Percentiles rank a stretch among this genome's conserved stretches.
Evolutionary conservation across 2,888 invertebrate genomes (phyloP).

Genomic region (Tiliacea aurago): DNA sequence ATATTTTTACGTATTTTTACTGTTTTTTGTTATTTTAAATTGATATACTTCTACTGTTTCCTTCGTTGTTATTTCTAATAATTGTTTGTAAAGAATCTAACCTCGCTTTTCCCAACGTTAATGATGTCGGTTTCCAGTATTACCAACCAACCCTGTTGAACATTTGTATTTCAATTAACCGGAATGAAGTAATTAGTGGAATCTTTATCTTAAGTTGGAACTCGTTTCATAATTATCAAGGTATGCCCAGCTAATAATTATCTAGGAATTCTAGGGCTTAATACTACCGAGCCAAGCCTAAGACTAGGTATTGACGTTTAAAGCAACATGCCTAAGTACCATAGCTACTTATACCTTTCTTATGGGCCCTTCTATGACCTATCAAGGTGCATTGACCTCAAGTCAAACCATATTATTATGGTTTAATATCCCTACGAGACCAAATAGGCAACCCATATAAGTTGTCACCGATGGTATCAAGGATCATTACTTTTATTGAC

Average conservation of each 20-base stretch:
- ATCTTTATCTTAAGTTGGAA: constrained; percentile 9
- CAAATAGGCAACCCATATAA: constrained; percentile 6
- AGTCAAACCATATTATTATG: neutral
- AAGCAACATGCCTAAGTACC: neutral
- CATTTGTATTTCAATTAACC: neutral
- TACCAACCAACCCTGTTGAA: neutral
- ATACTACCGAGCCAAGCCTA: neutral
- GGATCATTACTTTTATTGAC: constrained; percentile 1
- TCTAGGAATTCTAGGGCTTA: constrained; percentile 1
- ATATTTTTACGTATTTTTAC: neutral
- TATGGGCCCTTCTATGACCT: neutral
- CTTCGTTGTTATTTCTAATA: neutral
- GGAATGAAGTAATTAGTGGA: neutral
- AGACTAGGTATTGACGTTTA: neutral
- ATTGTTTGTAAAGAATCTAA: too few relatives aligned
- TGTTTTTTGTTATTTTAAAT: neutral
- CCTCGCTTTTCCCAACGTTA: neutral
- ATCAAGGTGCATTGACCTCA: constrained; percentile 9
- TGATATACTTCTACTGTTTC: neutral
- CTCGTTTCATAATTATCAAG: constrained; percentile 12
- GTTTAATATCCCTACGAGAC: neutral
- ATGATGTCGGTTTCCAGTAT: neutral
- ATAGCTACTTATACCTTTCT: neutral
- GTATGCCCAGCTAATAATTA: neutral
- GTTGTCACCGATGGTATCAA: neutral